phyloP scores from a whole-genome alignment of 2,113 vertebrate genomes.

The Romanogobio albipinnatus region DNA sequence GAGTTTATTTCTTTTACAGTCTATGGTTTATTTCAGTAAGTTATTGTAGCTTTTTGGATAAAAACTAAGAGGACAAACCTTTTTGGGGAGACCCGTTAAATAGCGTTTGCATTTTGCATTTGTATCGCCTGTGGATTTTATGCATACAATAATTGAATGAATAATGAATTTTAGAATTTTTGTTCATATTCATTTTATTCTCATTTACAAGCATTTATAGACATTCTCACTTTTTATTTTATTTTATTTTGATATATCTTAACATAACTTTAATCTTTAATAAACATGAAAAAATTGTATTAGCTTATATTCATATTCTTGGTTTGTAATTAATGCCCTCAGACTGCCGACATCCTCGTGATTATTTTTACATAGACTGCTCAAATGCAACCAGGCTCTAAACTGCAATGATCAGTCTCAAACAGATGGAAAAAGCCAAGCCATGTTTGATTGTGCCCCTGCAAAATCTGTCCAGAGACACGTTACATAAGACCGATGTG shows the following conservation, averaged over 20 bases:
- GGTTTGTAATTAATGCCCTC: background rate
- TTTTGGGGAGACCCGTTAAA: too few species aligned
- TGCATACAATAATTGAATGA: background rate
- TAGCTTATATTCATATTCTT: background rate
- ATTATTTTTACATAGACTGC: background rate
- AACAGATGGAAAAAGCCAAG: constrained; percentile 55
- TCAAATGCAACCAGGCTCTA: background rate
- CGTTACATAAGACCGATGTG: constrained; percentile 50
- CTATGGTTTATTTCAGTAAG: too few species aligned
- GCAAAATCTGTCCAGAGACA: constrained; percentile 43
- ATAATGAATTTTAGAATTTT: background rate
- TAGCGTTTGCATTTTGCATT: background rate
- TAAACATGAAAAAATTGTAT: background rate
- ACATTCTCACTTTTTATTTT: background rate
- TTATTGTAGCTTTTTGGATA: too few species aligned
- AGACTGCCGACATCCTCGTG: background rate
- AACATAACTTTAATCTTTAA: too few species aligned
- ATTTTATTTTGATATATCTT: background rate
- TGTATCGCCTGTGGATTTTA: background rate
- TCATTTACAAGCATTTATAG: background rate
- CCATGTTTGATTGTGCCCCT: constrained; percentile 45
- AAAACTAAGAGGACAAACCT: too few species aligned
- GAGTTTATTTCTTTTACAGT: too few species aligned
- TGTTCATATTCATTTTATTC: background rate
- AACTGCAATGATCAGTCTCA: background rate